These are phyloP conservation scores for Tenthredo mesomela DNA, from an alignment of 2,888 invertebrate genomes.

Conservation along the genomic window DNA sequence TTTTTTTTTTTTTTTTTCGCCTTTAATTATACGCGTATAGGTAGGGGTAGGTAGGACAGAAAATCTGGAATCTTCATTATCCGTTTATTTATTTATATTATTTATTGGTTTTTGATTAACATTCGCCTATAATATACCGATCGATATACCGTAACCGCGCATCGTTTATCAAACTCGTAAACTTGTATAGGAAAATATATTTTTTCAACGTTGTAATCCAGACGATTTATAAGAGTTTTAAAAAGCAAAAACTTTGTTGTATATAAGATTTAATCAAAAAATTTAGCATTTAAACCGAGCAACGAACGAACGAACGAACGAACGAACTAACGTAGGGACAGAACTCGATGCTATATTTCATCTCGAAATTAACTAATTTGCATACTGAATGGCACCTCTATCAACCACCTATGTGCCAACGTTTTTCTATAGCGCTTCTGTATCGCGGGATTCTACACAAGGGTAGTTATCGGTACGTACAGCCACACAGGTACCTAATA, in stretches of 20 bases:
- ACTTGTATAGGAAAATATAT: not conserved
- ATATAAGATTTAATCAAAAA: not conserved
- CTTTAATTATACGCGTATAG: not conserved
- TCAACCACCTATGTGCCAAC: not conserved
- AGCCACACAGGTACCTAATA: too few relatives aligned
- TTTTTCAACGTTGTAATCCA: not conserved
- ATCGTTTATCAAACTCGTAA: not conserved
- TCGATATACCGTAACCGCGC: not conserved
- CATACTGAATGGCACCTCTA: conserved; percentile 13
- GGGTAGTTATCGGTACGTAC: too few relatives aligned
- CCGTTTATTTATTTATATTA: not conserved
- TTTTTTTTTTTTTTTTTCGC: not conserved
- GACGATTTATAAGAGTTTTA: not conserved
- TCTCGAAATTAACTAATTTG: conserved; percentile 30
- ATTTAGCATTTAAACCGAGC: conserved; percentile 28
- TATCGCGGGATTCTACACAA: too few relatives aligned
- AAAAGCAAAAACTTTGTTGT: not conserved
- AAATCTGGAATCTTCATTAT: not conserved
- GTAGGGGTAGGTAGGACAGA: not conserved
- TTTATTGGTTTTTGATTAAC: not conserved
- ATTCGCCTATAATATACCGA: not conserved
- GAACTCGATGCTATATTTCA: conserved; percentile 2
- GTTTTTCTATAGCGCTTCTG: too few relatives aligned
- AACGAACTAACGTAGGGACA: not conserved
- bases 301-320: not conserved